phyloP scores from a whole-genome alignment of 2,888 invertebrate species.

The Cyrtodaria siliqua region DNA sequence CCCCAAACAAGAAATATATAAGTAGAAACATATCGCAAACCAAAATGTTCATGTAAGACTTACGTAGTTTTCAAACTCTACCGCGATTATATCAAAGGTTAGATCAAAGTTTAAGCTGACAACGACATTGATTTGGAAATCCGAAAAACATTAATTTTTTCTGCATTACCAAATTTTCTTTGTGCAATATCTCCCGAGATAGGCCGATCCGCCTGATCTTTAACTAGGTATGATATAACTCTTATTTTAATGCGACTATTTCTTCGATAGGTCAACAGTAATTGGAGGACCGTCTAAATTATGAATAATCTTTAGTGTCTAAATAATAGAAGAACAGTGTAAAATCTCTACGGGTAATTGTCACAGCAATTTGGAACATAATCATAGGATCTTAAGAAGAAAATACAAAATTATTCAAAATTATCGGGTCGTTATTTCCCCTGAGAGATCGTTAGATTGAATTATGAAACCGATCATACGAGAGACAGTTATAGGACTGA shows the following conservation, averaged over 20 bases:
- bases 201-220: background rate
- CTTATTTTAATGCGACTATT: slow-evolving; percentile 1
- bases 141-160: background rate
- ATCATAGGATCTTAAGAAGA: slow-evolving; percentile 39
- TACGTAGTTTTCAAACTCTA: too few relatives aligned
- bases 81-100: background rate
- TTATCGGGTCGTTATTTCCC: slow-evolving; percentile 52
- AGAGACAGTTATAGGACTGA: slow-evolving; percentile 44
- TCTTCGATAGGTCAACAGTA: slow-evolving; percentile 14
- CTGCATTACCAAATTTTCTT: background rate
- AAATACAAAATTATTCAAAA: slow-evolving; percentile 61
- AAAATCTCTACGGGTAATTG: slow-evolving; percentile 48
- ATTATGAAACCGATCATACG: slow-evolving; percentile 45
- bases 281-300: slow-evolving; percentile 30
- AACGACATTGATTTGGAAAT: background rate
- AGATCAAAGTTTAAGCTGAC: background rate
- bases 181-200: slow-evolving; percentile 1
- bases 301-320: slow-evolving; percentile 52
- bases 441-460: slow-evolving; percentile 50
- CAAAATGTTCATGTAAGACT: too few relatives aligned
- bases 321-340: slow-evolving; percentile 51
- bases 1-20: too few relatives aligned
- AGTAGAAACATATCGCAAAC: too few relatives aligned
- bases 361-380: slow-evolving; percentile 44
- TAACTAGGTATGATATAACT: slow-evolving; percentile 23